Conservation (phyloP, 2,113 vertebrate species). For the Origma solitaria region DNA sequence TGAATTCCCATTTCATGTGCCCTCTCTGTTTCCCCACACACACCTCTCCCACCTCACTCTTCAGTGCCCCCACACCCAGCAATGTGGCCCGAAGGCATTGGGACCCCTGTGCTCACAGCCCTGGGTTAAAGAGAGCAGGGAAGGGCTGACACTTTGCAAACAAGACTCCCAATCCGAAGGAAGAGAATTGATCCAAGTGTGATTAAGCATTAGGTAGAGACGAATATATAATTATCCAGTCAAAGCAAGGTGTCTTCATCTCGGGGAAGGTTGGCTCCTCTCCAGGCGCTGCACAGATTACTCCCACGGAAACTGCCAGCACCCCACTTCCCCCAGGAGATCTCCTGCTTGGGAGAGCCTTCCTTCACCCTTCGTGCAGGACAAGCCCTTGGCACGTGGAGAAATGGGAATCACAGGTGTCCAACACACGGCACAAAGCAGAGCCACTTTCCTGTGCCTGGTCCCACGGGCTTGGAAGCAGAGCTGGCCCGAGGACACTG, state of each 20-base stretch:
- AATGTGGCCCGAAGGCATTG: neutral
- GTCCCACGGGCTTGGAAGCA: neutral
- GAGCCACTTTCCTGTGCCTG: neutral
- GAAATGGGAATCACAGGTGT: neutral
- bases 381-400: rapidly evolving
- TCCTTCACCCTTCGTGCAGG: neutral
- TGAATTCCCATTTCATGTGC: neutral
- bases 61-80: neutral
- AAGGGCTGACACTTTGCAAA: neutral
- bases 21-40: neutral
- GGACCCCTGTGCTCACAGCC: neutral
- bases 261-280: neutral
- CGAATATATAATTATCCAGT: slow-evolving; percentile 6
- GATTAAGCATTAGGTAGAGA: slow-evolving; percentile 30
- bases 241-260: slow-evolving; percentile 44
- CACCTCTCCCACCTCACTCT: neutral
- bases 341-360: neutral
- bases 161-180: neutral
- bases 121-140: neutral
- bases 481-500: too few species aligned
- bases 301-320: neutral
- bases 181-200: neutral
- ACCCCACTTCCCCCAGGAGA: neutral
- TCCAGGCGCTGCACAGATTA: neutral
- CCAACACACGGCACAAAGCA: rapidly evolving